Evolutionary conservation across 2,113 vertebrate genomes (phyloP).

Genomic region (Eupsittula cactorum): DNA sequence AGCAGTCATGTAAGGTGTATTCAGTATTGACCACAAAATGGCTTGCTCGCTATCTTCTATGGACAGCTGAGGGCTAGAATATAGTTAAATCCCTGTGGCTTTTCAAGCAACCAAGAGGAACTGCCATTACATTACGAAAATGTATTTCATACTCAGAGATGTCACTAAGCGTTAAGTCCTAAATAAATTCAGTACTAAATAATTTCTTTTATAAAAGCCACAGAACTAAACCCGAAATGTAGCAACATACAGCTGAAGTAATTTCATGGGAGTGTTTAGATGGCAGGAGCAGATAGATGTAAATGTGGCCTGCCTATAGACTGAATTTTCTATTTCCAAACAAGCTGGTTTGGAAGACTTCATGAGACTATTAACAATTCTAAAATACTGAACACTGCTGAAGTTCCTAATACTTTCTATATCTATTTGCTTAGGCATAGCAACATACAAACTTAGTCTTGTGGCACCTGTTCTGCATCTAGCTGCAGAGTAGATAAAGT

Average conservation of each 20-base stretch:
- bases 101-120: not conserved
- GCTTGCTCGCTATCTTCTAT: not conserved
- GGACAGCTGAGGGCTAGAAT: not conserved
- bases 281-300: not conserved
- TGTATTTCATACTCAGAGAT: not conserved
- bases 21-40: not conserved
- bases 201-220: not conserved
- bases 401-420: not conserved
- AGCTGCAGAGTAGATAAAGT: not conserved
- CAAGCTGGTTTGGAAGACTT: not conserved
- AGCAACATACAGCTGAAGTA: not conserved
- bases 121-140: not conserved
- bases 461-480: not conserved
- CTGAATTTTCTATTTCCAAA: not conserved
- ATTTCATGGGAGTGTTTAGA: not conserved
- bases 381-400: not conserved
- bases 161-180: not conserved
- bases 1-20: fast-evolving
- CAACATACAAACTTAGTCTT: not conserved
- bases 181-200: not conserved
- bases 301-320: not conserved
- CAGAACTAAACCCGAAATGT: not conserved
- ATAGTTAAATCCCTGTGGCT: not conserved
- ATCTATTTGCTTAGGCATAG: not conserved
- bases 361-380: not conserved